These are phyloP conservation scores for Epizoanthus rinbou DNA, from an alignment of 92 coral and sea anemone genomes.

Conservation along the genomic window DNA sequence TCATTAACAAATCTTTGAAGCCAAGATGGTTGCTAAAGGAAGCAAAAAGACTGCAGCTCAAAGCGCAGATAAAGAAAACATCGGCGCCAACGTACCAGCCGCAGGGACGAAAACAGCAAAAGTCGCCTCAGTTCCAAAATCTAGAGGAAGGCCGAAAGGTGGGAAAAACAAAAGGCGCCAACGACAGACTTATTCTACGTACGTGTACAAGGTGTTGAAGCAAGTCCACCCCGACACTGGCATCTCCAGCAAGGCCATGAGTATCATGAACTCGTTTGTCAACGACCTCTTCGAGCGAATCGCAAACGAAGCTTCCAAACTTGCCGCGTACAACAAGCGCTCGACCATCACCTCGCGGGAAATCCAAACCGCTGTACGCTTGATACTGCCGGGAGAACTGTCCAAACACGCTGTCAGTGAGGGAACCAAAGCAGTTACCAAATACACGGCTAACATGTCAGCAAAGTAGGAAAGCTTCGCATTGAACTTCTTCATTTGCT, in stretches of 20 bases:
- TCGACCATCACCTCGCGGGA: slow-evolving; percentile 24
- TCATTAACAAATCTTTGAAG: too few species aligned
- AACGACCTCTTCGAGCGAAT: slow-evolving; percentile 29
- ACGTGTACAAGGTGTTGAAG: slow-evolving; percentile 15
- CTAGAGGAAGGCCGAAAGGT: too few species aligned
- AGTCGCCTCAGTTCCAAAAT: too few species aligned
- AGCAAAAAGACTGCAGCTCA: too few species aligned
- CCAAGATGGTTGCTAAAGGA: too few species aligned
- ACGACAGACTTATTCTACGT: neutral
- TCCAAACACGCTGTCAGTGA: slow-evolving; percentile 14
- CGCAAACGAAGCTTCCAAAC: slow-evolving; percentile 27
- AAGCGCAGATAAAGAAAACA: too few species aligned
- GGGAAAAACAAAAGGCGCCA: too few species aligned
- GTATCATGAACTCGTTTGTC: slow-evolving; percentile 24
- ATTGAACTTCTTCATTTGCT: too few species aligned
- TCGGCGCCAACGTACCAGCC: too few species aligned
- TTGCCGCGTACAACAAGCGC: slow-evolving; percentile 27
- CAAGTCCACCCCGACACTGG: slow-evolving; percentile 24
- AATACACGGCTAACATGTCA: slow-evolving; percentile 18
- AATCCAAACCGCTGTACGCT: slow-evolving; percentile 23
- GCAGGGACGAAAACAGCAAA: too few species aligned
- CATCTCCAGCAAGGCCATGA: slow-evolving; percentile 26
- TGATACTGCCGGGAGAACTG: slow-evolving; percentile 26
- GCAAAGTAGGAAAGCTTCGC: neutral
- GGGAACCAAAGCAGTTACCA: slow-evolving; percentile 22